Conservation (phyloP, 1,140 invertebrate species). For the Drosophila lowei region DNA sequence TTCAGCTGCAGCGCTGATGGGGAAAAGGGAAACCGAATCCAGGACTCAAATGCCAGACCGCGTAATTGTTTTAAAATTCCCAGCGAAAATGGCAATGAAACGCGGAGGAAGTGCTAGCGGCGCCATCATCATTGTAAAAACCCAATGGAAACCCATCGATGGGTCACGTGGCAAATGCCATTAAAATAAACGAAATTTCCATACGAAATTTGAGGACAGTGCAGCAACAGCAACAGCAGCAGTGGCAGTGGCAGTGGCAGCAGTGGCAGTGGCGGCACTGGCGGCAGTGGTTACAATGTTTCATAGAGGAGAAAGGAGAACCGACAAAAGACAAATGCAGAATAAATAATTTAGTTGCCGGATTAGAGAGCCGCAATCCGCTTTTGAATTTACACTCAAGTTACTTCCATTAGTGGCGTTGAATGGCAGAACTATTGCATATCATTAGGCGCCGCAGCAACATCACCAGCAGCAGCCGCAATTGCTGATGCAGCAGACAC, state of each 20-base stretch:
- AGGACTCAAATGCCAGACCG: constrained; percentile 71
- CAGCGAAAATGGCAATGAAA: constrained; percentile 49
- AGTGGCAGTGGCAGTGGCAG: constrained; percentile 1
- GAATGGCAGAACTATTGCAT: constrained; percentile 66
- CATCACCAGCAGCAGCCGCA: constrained; percentile 7
- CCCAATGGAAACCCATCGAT: background rate
- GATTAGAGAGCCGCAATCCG: constrained; percentile 78
- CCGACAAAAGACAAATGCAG: constrained; percentile 67
- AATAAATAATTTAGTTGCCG: constrained; percentile 77
- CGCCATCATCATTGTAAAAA: constrained; percentile 1
- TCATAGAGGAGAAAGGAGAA: constrained; percentile 25
- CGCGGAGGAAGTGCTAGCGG: constrained; percentile 6
- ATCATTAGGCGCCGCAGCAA: constrained; percentile 64
- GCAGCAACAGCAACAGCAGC: constrained; percentile 5
- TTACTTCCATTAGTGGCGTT: constrained; percentile 74
- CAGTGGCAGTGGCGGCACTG: constrained; percentile 8
- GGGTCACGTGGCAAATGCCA: constrained; percentile 29
- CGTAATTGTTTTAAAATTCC: constrained; percentile 80
- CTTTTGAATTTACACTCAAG: constrained; percentile 79
- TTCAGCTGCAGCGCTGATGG: too few species aligned
- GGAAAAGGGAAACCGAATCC: constrained; percentile 6
- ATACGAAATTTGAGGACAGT: constrained; percentile 32
- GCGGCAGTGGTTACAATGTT: constrained; percentile 14
- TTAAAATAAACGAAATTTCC: constrained; percentile 66
- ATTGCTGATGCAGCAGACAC: constrained; percentile 19